Base-by-base conservation (phyloP, 2,113 vertebrate genomes). In the Rhea pennata region DNA sequence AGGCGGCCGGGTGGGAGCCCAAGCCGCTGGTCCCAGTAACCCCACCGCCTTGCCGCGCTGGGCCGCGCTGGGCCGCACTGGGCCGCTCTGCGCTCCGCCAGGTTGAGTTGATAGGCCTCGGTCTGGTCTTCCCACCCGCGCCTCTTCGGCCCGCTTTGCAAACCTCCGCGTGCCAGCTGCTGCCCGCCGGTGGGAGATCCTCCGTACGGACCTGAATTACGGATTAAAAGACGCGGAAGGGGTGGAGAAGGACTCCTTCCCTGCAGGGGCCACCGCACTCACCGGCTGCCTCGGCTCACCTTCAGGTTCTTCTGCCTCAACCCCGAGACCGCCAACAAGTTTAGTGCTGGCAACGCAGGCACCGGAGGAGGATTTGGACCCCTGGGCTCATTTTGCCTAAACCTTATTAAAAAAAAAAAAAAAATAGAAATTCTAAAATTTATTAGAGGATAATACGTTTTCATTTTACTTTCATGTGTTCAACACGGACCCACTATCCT, bases 231-330 rank as follows among this genome's bases (percentile, higher is more conserved):
- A 9, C 16, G 46, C 19, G 17, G 17, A 48, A 48, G 46, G 8
- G 62, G 10, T 27, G 8, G 31, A 3, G 1, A 48, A 71, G 36
- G 8, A 20, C 11, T 59, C 10, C n/a, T 70, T 62, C 33, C 54
- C 71, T 2, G 0, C 39, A 22, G 16, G 50, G 26, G 11, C 39
- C 48, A 13, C 5, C 8, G 29, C 0, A 0, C 16, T 48, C 29
- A 11, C 51, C 5, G 6, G 26, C 46, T 58, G 31, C 33, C 11
- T 58, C 27, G 23, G 70, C 7, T 6, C 22, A 14, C 21, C n/a
- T 13, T 50, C 1, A 2, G 6, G 64, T 10, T 69, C 17, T 70
- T 26, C 40, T 26, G 40, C 66, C 27, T 46, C 27, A 21, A 40
- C 21, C 17, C 42, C 6, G 72, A 40, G 50, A 13, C 26, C 8